phyloP scores from a whole-genome alignment of 1,140 invertebrate species.

The Phenacoccus solenopsis region DNA sequence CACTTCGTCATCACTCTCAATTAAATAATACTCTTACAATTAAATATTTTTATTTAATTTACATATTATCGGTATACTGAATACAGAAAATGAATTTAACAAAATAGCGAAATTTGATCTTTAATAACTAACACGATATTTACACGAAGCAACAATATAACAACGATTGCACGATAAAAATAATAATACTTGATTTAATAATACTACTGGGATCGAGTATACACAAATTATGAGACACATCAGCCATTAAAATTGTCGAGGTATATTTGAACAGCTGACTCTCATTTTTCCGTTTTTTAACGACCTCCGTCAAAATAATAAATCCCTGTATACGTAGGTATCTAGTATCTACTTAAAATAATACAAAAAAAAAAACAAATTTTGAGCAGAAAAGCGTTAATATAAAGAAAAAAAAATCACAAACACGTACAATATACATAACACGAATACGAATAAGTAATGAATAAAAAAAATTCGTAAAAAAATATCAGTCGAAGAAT shows the following conservation, averaged over 20 bases:
- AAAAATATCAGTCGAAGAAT: conserved; percentile 7
- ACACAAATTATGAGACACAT: not conserved
- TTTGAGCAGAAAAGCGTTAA: conserved; percentile 14
- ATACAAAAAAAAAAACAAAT: conserved; percentile 7
- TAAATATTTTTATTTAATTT: conserved; percentile 9
- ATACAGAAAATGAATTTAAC: not conserved
- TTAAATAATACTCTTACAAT: not conserved
- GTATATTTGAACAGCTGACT: not conserved
- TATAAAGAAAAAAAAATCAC: not conserved
- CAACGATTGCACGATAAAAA: conserved; percentile 11
- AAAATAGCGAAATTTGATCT: not conserved
- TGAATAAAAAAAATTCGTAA: not conserved
- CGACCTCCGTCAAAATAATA: not conserved
- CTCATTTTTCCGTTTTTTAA: not conserved
- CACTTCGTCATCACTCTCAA: too few species aligned
- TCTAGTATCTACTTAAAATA: not conserved
- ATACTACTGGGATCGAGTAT: not conserved
- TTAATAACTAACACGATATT: not conserved
- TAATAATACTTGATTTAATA: not conserved
- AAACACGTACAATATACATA: not conserved
- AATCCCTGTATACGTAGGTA: not conserved
- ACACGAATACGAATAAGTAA: not conserved
- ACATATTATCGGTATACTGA: conserved; percentile 12
- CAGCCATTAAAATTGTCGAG: not conserved
- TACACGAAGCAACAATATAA: conserved; percentile 11